These are phyloP conservation scores for Crematogaster levior DNA, from an alignment of 2,888 invertebrate species.

Conservation along the genomic window DNA sequence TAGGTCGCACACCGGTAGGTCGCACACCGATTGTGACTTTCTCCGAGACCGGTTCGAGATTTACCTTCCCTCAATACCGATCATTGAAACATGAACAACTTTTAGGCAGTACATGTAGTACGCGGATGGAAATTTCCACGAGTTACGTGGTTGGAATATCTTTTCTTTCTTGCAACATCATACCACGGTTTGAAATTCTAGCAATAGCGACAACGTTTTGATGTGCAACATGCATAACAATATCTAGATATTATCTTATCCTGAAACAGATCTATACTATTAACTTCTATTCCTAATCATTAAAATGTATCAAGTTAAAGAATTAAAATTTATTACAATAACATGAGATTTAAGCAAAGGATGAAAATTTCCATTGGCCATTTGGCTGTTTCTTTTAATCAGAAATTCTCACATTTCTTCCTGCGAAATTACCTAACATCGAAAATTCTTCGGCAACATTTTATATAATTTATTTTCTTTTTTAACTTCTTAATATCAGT, in stretches of 20 bases:
- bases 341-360: neutral
- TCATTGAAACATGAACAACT: slow-evolving; percentile 7
- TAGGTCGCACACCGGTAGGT: neutral
- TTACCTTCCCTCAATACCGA: slow-evolving; percentile 12
- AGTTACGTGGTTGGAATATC: neutral
- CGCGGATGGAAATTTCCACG: slow-evolving; percentile 18
- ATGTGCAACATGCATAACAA: neutral
- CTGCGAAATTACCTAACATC: neutral
- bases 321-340: neutral
- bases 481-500: neutral
- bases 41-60: slow-evolving; percentile 36
- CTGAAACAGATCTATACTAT: neutral
- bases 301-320: neutral
- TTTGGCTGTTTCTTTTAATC: neutral
- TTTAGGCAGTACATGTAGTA: neutral
- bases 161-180: neutral
- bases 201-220: neutral
- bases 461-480: neutral
- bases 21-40: slow-evolving; percentile 23
- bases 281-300: neutral
- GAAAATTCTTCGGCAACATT: neutral
- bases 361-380: neutral
- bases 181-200: neutral
- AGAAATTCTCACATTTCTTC: neutral
- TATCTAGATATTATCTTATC: neutral